phyloP scores from a whole-genome alignment of 2,797 vertebrate genomes.

The Morelia viridis region DNA sequence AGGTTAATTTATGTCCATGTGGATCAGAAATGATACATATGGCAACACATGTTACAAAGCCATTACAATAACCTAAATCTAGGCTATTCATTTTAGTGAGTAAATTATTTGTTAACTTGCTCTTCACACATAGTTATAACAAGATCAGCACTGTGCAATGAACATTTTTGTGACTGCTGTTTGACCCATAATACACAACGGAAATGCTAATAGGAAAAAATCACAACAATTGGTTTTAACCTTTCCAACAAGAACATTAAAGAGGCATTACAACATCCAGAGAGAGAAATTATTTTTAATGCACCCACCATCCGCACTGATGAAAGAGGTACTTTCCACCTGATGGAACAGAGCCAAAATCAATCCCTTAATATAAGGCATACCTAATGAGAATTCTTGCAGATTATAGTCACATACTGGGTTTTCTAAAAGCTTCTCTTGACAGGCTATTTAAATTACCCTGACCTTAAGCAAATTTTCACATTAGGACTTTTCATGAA shows the following conservation, averaged over 20 bases:
- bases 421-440: conserved; percentile 56
- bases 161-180: conserved; percentile 34
- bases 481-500: conserved; percentile 55
- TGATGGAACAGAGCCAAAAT: conserved; percentile 57
- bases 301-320: conserved; percentile 32
- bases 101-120: conserved; percentile 24
- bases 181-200: conserved; percentile 22
- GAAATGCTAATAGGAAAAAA: conserved; percentile 39
- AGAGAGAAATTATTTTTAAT: conserved; percentile 5
- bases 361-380: conserved; percentile 56
- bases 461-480: conserved; percentile 57
- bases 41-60: conserved; percentile 20
- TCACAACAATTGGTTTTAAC: conserved; percentile 45
- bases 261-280: conserved; percentile 36
- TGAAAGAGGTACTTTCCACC: conserved; percentile 53
- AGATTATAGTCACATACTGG: conserved; percentile 38
- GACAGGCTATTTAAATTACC: conserved; percentile 53
- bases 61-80: not conserved
- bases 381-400: conserved; percentile 36
- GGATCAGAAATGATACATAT: conserved; percentile 11
- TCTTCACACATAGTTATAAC: conserved; percentile 3
- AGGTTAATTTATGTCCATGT: not conserved
- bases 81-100: not conserved
- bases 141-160: not conserved
- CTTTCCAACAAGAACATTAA: conserved; percentile 48